Evolutionary conservation across 2,888 invertebrate genomes (phyloP), one percentile per base, ranked within the genome.

Genomic region (Branchipolynoe longqiensis): DNA sequence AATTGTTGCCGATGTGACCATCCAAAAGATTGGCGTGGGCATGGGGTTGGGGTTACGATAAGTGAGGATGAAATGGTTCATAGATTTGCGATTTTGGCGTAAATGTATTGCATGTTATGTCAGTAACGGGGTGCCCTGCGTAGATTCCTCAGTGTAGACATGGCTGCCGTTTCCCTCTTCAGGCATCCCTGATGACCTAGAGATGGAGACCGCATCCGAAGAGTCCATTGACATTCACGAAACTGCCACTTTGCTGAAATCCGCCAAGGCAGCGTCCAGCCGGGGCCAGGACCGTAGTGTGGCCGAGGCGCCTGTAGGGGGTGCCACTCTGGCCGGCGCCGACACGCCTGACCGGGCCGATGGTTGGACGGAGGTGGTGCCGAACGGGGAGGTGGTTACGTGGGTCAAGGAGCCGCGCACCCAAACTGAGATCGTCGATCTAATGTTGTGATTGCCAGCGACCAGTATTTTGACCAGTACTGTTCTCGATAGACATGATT

Each of bases 391-490:
- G 1, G 18, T 14, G 14, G 18, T 25, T 36, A 18, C 12, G 36
- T 38, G 36, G 36, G 22, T 25, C 22, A 25, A 62, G 28, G 56
- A n/a, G 28, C 54, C 54, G 14, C 78, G 28, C 18, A 78, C 28
- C 41, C 78, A 28, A 4, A 78, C 78, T 18, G 25, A 54, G 25
- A 78, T 78, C 18, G 54, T 78, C 1, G 78, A 78, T 28, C 78
- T 78, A 22, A 41, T 78, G 48, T 78, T 78, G 78, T 78, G 78
- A 78, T 78, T n/a, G n/a, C n/a, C n/a, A n/a, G n/a, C n/a, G n/a
- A 41, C 78, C 48, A 36, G 4, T 18, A 18, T 48, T 12, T 48
- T 48, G 8, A 8, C 48, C 48, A 48, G 48, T 48, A 48, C 18
- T 48, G 48, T n/a, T n/a, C n/a, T n/a, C n/a, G n/a, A n/a, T n/a